These are phyloP conservation scores for Leuciscus idus DNA, from an alignment of 2,113 vertebrate species.

Conservation along the genomic window DNA sequence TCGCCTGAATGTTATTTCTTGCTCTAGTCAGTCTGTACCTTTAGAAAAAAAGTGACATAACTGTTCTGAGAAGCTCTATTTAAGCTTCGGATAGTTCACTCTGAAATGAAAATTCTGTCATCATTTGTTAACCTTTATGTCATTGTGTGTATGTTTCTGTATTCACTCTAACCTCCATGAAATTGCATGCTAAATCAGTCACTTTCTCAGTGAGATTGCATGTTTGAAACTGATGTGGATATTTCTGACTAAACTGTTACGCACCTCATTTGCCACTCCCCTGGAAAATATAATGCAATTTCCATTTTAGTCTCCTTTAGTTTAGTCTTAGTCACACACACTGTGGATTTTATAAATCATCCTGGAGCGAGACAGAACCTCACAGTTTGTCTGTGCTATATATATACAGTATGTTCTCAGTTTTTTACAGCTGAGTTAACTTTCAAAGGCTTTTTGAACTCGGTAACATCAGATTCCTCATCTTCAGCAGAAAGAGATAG, in stretches of 20 bases:
- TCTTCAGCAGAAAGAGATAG: conserved; percentile 25
- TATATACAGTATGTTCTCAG: neutral
- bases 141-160: neutral
- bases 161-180: neutral
- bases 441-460: conserved; percentile 13
- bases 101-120: neutral
- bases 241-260: conserved; percentile 15
- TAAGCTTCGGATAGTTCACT: neutral
- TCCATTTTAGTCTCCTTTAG: conserved; percentile 2
- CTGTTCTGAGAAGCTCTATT: neutral
- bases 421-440: neutral
- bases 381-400: neutral
- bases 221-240: neutral
- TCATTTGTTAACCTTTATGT: neutral
- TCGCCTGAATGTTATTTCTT: conserved; percentile 1
- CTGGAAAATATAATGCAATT: conserved; percentile 32
- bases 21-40: neutral
- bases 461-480: conserved; percentile 27
- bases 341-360: conserved; percentile 17
- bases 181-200: neutral
- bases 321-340: conserved; percentile 9
- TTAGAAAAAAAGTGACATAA: neutral
- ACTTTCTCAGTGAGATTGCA: neutral
- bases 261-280: conserved; percentile 10
- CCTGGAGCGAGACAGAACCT: conserved; percentile 3